Base-by-base conservation (phyloP, 2,888 invertebrate species). In the Perithous albicinctus region DNA sequence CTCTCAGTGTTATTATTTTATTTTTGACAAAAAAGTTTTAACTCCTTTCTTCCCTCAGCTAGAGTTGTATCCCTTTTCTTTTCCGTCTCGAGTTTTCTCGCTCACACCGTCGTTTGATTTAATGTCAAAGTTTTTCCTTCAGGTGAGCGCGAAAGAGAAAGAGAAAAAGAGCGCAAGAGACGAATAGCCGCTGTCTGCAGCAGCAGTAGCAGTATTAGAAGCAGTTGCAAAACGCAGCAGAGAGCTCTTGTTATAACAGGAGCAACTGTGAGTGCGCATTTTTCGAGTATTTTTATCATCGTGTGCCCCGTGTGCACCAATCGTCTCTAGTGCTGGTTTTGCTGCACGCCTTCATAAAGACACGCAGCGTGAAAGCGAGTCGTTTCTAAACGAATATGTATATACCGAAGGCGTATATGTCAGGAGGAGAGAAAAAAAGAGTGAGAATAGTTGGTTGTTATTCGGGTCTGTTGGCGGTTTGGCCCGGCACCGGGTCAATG, bases 401-500 rank as follows among this genome's bases (percentile, higher is more conserved):
- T 46, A 7, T 5, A 18, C n/a, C 38, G 38, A 10, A 48, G 1
- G 12, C 46, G 15, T 46, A 46, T 48, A 48, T 10, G 20, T 48
- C 51, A 64, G 26, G 29, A 74, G 63, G 23, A 66, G 66, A 66
- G 66, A 72, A 72, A 20, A 38, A 67, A 63, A 72, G 70, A 80
- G 74, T 69, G 78, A 88, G 88, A 90, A 89, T 88, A 87, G 89
- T 89, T 89, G 90, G 86, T 91, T 91, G 91, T 87, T 86, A 85
- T 87, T 87, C 87, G 83, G 86, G 76, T 82, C 87, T 87, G 89
- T 88, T 88, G 90, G 89, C 88, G 90, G 90, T 90, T 91, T 90
- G 90, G 88, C 88, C 88, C 86, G 84, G 73, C 82, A 86, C 84
- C 85, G 87, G 91, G 92, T 92, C 92, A 91, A 91, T 87, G 92